Percentiles rank a stretch among this genome's conserved stretches.
Conservation (phyloP, 2,888 invertebrate genomes). For the Papilio protenor region DNA sequence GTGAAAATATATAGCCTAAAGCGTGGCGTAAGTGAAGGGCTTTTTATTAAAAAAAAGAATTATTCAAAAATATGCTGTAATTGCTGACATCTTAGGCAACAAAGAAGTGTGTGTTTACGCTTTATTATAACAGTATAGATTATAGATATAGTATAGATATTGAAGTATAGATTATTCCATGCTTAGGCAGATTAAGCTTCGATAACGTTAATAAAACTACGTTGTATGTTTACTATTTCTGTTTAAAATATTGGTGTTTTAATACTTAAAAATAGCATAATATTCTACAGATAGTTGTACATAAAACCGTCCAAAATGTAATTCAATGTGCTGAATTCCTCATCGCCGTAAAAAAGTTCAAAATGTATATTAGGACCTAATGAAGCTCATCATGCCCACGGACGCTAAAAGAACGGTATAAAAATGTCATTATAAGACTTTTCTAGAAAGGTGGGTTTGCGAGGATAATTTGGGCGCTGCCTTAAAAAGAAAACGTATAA, state of each 20-base stretch:
- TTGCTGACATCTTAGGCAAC: no score
- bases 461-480: conserved; percentile 2
- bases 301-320: conserved; percentile 31
- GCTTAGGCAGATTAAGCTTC: not conserved
- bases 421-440: conserved; percentile 29
- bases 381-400: conserved; percentile 31
- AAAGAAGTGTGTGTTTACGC: no score
- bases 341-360: conserved; percentile 28
- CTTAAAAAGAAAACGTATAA: not conserved
- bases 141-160: no score
- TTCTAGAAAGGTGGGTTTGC: conserved; percentile 21
- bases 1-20: no score
- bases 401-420: conserved; percentile 26
- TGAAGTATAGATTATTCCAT: no score
- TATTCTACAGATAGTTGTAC: conserved; percentile 7
- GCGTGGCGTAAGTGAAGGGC: no score
- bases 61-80: no score
- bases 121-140: no score
- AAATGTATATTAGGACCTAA: conserved; percentile 40
- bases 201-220: not conserved
- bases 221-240: no score
- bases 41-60: no score
- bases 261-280: not conserved
- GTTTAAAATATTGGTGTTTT: not conserved
- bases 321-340: conserved; percentile 37